Evolutionary conservation across 2,113 vertebrate species (phyloP).

Genomic region (Pachycephala philippinensis): DNA sequence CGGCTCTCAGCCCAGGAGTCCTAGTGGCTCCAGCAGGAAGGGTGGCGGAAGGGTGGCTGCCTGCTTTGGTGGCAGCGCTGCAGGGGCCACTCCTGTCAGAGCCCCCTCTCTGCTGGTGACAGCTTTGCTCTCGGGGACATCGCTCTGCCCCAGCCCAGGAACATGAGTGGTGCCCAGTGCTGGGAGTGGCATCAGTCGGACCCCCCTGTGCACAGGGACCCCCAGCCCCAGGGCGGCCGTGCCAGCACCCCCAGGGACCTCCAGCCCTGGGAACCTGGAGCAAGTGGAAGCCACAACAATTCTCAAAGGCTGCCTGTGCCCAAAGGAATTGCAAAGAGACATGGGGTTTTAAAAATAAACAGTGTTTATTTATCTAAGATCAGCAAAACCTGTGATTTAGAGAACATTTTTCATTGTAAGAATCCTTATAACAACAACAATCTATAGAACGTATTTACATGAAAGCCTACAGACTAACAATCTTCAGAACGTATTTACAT

Average conservation of each 20-base stretch:
- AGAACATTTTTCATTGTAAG: too few relatives aligned
- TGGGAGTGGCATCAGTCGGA: background rate
- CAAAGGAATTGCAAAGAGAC: background rate
- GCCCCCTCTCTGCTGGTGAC: background rate
- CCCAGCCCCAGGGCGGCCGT: background rate
- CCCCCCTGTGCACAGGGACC: background rate
- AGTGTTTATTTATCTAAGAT: background rate
- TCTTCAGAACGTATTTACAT: background rate
- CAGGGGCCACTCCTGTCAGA: background rate
- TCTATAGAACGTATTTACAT: background rate
- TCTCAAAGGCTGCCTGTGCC: background rate
- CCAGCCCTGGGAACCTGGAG: background rate
- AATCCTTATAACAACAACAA: too few relatives aligned
- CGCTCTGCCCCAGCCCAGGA: too few relatives aligned
- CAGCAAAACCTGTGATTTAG: too few relatives aligned
- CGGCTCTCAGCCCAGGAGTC: rapidly evolving
- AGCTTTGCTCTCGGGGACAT: background rate
- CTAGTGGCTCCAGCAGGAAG: background rate
- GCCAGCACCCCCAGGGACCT: background rate
- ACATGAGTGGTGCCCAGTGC: background rate
- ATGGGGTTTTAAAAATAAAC: background rate
- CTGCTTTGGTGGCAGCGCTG: background rate
- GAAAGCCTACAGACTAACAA: too few relatives aligned
- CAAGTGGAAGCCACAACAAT: background rate
- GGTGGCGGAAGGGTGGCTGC: background rate